These are phyloP conservation scores for Prenolepis imparis DNA, from an alignment of 2,888 invertebrate genomes.

Conservation along the genomic window DNA sequence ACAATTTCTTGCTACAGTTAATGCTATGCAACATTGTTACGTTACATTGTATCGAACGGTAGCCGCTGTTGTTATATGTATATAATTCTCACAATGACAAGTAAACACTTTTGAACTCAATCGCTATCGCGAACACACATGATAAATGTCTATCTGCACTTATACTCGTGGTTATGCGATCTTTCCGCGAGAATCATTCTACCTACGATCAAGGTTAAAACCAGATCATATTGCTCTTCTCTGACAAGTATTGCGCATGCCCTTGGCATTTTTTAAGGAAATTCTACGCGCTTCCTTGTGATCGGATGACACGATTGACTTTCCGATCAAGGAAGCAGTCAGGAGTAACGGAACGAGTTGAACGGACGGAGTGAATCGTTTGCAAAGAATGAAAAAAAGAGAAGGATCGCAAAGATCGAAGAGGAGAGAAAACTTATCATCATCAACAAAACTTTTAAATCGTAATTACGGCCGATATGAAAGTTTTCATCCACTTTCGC, in stretches of 20 bases:
- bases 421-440: conserved; percentile 26
- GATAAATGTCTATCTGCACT: conserved; percentile 54
- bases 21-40: background rate
- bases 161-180: conserved; percentile 59
- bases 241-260: conserved; percentile 55
- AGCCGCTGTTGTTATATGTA: background rate
- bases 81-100: background rate
- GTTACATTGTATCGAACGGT: background rate
- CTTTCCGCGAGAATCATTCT: conserved; percentile 57
- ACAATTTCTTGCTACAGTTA: background rate
- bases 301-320: conserved; percentile 47
- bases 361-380: conserved; percentile 14
- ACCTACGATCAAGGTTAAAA: conserved; percentile 63
- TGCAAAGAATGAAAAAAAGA: background rate
- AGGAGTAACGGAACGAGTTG: conserved; percentile 30
- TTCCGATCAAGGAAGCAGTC: conserved; percentile 47
- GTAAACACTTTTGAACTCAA: conserved; percentile 10
- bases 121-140: conserved; percentile 12
- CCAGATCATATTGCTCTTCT: conserved; percentile 61
- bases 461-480: conserved; percentile 79
- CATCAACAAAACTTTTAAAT: conserved; percentile 66
- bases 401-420: background rate
- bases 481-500: conserved; percentile 74
- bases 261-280: conserved; percentile 56
- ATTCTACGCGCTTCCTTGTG: conserved; percentile 52